Conservation (phyloP, 23 tunicate species). For the Halocynthia aurantium region DNA sequence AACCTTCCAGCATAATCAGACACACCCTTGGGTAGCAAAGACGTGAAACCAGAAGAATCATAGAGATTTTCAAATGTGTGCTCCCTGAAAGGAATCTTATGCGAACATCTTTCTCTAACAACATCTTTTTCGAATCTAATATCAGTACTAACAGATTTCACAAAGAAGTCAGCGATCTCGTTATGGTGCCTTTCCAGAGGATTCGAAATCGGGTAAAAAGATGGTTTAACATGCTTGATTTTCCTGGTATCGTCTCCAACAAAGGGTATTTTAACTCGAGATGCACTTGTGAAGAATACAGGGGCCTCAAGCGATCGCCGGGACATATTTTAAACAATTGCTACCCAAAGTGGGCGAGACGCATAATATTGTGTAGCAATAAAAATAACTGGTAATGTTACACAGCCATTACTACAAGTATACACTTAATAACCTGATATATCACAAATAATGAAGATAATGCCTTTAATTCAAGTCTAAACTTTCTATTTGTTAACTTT, state of each 20-base stretch:
- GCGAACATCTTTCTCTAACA: constrained; percentile 58
- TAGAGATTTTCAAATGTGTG: constrained; percentile 36
- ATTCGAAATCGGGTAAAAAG: constrained; percentile 33
- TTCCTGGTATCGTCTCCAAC: constrained; percentile 86
- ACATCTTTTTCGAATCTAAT: constrained; percentile 56
- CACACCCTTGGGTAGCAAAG: not conserved
- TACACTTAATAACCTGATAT: no score
- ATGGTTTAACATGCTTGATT: constrained; percentile 24
- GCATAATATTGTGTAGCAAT: no score
- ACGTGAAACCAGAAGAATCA: constrained; percentile 31
- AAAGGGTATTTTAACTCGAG: constrained; percentile 81
- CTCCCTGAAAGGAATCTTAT: constrained; percentile 51
- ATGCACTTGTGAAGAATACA: constrained; percentile 78
- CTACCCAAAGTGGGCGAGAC: no score
- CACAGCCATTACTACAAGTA: no score
- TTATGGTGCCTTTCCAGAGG: constrained; percentile 63
- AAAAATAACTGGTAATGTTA: no score
- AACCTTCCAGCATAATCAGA: constrained; percentile 44
- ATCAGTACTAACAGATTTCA: constrained; percentile 44
- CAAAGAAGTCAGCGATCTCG: constrained; percentile 19
- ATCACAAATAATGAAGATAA: no score
- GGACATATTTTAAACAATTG: constrained; percentile 2
- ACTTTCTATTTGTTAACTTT: no score
- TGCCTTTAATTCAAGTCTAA: no score
- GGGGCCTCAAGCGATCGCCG: constrained; percentile 58